These are phyloP conservation scores for Drosophila orena DNA, from an alignment of 1,140 invertebrate species.

Conservation along the genomic window DNA sequence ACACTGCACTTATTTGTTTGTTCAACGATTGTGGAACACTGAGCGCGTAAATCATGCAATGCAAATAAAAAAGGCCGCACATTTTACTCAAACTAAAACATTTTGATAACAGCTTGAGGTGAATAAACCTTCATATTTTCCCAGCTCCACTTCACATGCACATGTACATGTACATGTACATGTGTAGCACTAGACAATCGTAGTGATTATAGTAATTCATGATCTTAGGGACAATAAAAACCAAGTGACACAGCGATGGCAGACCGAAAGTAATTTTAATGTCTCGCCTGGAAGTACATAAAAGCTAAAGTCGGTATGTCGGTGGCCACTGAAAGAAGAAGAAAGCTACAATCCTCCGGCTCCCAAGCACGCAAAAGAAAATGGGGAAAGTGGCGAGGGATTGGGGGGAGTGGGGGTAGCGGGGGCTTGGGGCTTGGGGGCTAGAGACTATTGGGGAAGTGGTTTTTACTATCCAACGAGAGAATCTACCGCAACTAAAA, in stretches of 20 bases:
- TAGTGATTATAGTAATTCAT: conserved; percentile 47
- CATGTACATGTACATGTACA: conserved; percentile 8
- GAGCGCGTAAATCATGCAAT: too few species aligned
- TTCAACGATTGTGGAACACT: too few species aligned
- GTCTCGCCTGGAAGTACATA: conserved; percentile 50
- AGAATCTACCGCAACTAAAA: conserved; percentile 66
- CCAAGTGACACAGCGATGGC: conserved; percentile 16
- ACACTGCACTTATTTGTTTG: background rate
- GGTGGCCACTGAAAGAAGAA: background rate
- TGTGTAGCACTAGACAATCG: conserved; percentile 17
- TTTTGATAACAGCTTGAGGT: background rate
- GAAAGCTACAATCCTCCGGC: conserved; percentile 1
- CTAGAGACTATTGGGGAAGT: conserved; percentile 41
- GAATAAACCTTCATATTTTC: conserved; percentile 3
- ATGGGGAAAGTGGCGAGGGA: background rate
- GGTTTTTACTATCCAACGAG: conserved; percentile 49
- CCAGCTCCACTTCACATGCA: conserved; percentile 18
- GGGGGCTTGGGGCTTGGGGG: too few species aligned
- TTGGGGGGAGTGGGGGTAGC: too few species aligned
- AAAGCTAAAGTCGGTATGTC: conserved; percentile 10
- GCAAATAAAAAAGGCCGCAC: too few species aligned
- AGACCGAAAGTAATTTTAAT: conserved; percentile 42
- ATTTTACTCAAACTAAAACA: background rate
- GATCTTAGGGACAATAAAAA: conserved; percentile 42
- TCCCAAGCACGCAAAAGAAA: conserved; percentile 41